Percentiles rank a stretch among this genome's conserved stretches.
Evolutionary conservation across 2,797 vertebrate genomes (phyloP).

Genomic region (Potorous gilbertii): DNA sequence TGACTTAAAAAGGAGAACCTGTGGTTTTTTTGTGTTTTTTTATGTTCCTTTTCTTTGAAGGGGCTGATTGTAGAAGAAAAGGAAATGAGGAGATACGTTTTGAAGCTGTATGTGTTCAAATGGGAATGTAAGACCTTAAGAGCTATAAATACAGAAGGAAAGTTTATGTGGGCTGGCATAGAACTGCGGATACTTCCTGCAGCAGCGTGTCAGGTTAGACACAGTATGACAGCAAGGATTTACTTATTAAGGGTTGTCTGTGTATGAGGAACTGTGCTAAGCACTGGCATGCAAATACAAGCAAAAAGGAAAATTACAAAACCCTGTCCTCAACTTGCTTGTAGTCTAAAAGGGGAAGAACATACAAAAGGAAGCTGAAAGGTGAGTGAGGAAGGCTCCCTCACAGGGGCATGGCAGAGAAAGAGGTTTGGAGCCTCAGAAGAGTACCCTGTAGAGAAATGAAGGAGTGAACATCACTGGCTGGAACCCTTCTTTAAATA

Average conservation of each 20-base stretch:
- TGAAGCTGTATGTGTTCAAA: neutral
- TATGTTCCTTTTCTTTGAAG: neutral
- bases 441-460: neutral
- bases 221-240: neutral
- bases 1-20: neutral
- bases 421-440: neutral
- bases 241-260: neutral
- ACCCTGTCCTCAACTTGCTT: neutral
- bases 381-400: neutral
- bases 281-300: neutral
- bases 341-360: neutral
- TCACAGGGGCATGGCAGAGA: neutral
- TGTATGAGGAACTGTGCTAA: neutral
- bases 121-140: too few relatives aligned
- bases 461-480: neutral
- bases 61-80: neutral
- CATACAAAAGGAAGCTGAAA: neutral
- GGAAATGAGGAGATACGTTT: neutral
- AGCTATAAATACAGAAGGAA: constrained; percentile 8
- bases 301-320: neutral
- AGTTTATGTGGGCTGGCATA: constrained; percentile 13
- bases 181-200: neutral
- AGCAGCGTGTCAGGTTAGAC: neutral
- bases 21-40: too few relatives aligned
- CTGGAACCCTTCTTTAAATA: too few relatives aligned